Evolutionary conservation across 2,888 invertebrate genomes (phyloP), one percentile per base, ranked within the genome.

Genomic region (Amphipyra tragopoginis): DNA sequence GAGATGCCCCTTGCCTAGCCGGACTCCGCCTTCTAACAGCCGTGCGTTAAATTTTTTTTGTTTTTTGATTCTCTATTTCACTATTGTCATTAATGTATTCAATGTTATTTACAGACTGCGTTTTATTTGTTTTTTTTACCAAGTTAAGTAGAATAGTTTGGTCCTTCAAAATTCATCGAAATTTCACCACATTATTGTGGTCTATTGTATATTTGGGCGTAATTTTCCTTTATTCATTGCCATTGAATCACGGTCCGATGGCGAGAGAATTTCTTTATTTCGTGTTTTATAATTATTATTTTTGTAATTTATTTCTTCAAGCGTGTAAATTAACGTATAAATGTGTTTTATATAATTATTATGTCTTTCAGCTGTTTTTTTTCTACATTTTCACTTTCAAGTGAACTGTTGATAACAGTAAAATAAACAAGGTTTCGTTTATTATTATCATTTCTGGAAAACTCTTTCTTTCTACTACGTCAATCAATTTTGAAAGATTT

Each of bases 171-270:
- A 65, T 65, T 65, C 67, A 71, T 69, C 50, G 52, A 66, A 67
- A 63, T 73, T 68, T 60, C 45, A 66, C 70, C 66, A 77, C 63
- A 15, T 45, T 60, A 15, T 45, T 60, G 70, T 72, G 65, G 66
- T 72, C 76, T 79, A 14, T 75, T 81, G 76, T 81, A 81, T 33
- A 79, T 81, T 76, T 78, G 67, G 70, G 71, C 59, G 65, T 78
- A 71, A 75, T 72, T 79, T 80, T 80, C 66, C 73, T 65, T 67
- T 55, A 63, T 53, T 75, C 65, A 72, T 72, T 67, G 63, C 66
- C 74, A 67, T 68, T 42, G 47, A 62, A 49, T 65, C 54, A 48
- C n/a, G n/a, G 39, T 66, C 51, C 14, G 51, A 42, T 72, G 72
- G 47, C 49, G 70, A 67, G 73, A 72, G 64, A 75, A 73, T 47